Percentiles rank a stretch among this genome's conserved stretches.
Conservation (phyloP, 92 coral and sea anemone genomes). For the Porites cylindrica region DNA sequence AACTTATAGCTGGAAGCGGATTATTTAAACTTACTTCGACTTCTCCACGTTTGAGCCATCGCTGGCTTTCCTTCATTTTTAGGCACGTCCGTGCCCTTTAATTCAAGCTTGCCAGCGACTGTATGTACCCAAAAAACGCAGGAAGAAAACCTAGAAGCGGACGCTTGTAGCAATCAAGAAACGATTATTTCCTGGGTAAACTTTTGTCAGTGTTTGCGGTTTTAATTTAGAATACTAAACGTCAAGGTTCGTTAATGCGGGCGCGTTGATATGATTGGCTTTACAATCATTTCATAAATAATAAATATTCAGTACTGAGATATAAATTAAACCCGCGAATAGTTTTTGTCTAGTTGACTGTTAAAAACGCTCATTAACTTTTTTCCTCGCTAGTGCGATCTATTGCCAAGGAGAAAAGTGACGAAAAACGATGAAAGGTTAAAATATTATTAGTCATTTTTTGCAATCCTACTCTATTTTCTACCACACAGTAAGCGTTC, state of each 20-base stretch:
- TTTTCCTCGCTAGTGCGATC: background rate
- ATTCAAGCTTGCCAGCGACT: background rate
- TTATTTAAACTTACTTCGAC: slow-evolving; percentile 22
- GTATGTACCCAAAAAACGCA: background rate
- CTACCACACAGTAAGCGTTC: too few relatives aligned
- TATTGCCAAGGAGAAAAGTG: background rate
- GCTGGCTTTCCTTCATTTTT: slow-evolving; percentile 24
- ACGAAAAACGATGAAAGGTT: too few relatives aligned
- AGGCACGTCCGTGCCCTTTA: background rate
- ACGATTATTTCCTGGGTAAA: slow-evolving; percentile 4
- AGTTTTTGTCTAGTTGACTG: background rate
- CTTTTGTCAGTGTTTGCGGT: slow-evolving; percentile 4
- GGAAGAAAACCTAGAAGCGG: background rate
- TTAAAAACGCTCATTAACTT: too few relatives aligned
- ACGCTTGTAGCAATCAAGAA: background rate
- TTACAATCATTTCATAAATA: slow-evolving; percentile 11
- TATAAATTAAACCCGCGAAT: background rate
- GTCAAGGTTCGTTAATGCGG: slow-evolving; percentile 21
- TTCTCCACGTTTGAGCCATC: slow-evolving; percentile 37
- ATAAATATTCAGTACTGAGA: slow-evolving; percentile 7
- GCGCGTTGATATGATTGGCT: slow-evolving; percentile 11
- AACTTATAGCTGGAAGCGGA: background rate
- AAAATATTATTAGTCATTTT: too few relatives aligned
- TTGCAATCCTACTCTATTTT: too few relatives aligned
- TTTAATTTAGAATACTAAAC: background rate